A percentile compares a stretch with the other conserved stretches of the same genome.
phyloP scores from a whole-genome alignment of 2,888 invertebrate genomes.

The Tinea pellionella region DNA sequence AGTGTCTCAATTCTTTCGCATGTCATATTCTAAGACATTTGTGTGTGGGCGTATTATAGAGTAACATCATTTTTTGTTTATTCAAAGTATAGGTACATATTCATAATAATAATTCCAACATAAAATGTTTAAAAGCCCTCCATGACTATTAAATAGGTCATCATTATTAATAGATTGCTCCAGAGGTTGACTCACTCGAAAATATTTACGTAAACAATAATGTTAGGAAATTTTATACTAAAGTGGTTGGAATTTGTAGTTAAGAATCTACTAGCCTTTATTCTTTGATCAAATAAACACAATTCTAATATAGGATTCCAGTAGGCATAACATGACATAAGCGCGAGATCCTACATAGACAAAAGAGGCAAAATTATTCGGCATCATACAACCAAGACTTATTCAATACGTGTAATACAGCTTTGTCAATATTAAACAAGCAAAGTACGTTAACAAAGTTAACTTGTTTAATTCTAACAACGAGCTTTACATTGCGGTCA shows the following conservation, averaged over 20 bases:
- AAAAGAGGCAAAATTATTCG: too few relatives aligned
- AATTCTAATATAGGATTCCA: too few relatives aligned
- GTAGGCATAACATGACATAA: too few relatives aligned
- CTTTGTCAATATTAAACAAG: too few relatives aligned
- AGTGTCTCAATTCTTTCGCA: slow-evolving; percentile 3
- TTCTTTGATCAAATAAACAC: too few relatives aligned
- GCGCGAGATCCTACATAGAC: too few relatives aligned
- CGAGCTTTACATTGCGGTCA: too few relatives aligned
- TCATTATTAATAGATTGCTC: not conserved
- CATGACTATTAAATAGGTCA: not conserved
- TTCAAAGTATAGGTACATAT: not conserved
- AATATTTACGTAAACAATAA: not conserved
- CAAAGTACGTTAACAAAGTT: too few relatives aligned
- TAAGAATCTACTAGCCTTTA: too few relatives aligned
- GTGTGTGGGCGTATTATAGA: not conserved
- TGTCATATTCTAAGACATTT: not conserved
- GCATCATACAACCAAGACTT: too few relatives aligned
- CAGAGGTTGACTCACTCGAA: slow-evolving; percentile 3
- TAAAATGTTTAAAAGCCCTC: not conserved
- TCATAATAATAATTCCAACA: not conserved
- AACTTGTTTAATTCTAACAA: too few relatives aligned
- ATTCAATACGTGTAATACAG: too few relatives aligned
- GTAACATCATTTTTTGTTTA: not conserved
- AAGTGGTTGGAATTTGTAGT: not conserved
- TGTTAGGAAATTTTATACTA: not conserved